These are phyloP conservation scores for Strongylocentrotus purpuratus DNA, from an alignment of 35 echinoderm and acorn worm species.

Conservation along the genomic window DNA sequence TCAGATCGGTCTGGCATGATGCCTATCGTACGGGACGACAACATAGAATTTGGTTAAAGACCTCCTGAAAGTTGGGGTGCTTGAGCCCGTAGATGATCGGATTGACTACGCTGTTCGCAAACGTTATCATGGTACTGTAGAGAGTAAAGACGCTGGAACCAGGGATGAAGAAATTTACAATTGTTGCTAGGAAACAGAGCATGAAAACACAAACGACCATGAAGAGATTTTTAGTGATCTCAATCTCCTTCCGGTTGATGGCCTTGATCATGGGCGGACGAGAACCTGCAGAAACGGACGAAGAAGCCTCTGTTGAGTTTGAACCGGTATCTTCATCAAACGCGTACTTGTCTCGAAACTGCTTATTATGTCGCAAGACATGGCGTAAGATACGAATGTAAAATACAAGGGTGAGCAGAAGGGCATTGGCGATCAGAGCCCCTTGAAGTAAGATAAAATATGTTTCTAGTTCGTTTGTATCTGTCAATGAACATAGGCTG, in stretches of 20 bases:
- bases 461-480: not conserved
- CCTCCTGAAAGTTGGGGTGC: not conserved
- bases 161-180: not conserved
- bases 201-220: not conserved
- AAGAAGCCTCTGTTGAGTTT: not conserved
- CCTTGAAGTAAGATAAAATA: slow-evolving; percentile 40
- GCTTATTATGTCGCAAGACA: not conserved
- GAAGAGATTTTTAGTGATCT: not conserved
- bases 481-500: slow-evolving; percentile 34
- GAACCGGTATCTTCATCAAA: not conserved
- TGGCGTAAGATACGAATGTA: not conserved
- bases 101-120: not conserved
- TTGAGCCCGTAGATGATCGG: not conserved
- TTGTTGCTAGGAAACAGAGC: not conserved
- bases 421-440: not conserved
- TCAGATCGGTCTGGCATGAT: not conserved
- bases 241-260: not conserved
- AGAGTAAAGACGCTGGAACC: not conserved
- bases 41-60: not conserved
- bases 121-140: not conserved
- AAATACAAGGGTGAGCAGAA: not conserved
- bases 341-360: not conserved
- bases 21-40: not conserved
- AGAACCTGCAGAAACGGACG: not conserved
- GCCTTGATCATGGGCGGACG: not conserved